These are phyloP conservation scores for Galeopterus variegatus DNA, from an alignment of 2,113 vertebrate genomes.

Conservation along the genomic window DNA sequence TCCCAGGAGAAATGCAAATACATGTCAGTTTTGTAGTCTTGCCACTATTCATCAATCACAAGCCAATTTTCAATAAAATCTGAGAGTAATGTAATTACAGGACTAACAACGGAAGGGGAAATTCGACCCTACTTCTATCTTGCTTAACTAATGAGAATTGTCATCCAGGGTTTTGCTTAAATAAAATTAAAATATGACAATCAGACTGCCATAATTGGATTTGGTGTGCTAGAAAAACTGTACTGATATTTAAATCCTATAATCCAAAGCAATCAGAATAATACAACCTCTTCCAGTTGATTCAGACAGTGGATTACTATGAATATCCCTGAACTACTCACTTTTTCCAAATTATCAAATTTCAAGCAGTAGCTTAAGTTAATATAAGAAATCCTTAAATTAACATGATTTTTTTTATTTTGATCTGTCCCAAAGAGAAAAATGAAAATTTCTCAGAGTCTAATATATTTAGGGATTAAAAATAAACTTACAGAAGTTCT, in stretches of 20 bases:
- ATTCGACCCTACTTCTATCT: neutral
- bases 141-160: slow-evolving; percentile 64
- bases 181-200: slow-evolving; percentile 70
- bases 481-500: slow-evolving; percentile 38
- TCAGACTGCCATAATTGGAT: slow-evolving; percentile 50
- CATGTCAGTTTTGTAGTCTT: neutral
- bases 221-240: slow-evolving; percentile 24
- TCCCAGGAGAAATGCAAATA: neutral
- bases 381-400: slow-evolving; percentile 42
- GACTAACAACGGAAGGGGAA: slow-evolving; percentile 32
- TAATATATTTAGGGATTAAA: slow-evolving; percentile 64
- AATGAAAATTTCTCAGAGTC: slow-evolving; percentile 38
- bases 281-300: neutral
- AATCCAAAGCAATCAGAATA: slow-evolving; percentile 66
- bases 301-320: neutral
- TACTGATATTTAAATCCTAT: slow-evolving; percentile 60
- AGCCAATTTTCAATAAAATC: slow-evolving; percentile 47
- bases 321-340: neutral
- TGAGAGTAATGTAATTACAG: neutral
- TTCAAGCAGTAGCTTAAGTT: slow-evolving; percentile 31
- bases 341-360: slow-evolving; percentile 57
- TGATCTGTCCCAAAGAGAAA: slow-evolving; percentile 19
- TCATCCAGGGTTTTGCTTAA: slow-evolving; percentile 61
- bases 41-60: slow-evolving; percentile 27
- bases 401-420: neutral